Percentiles rank a stretch among this genome's conserved stretches.
Evolutionary conservation across 2,888 invertebrate genomes (phyloP).

Genomic region (Eupeodes luniger): DNA sequence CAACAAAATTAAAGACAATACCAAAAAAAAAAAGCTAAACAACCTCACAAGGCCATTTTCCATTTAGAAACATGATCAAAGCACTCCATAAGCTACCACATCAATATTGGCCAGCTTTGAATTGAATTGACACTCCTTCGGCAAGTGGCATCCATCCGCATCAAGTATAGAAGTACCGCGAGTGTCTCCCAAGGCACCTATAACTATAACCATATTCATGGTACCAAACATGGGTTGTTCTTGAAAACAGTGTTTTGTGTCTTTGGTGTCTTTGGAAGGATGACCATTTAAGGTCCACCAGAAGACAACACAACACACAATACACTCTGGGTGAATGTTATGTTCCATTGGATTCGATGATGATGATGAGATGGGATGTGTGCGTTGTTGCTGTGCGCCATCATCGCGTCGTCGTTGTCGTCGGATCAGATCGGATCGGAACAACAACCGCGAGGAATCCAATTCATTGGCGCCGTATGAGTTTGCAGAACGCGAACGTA

Average conservation of each 20-base stretch:
- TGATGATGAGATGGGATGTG: not conserved
- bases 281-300: constrained; percentile 56
- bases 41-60: constrained; percentile 37
- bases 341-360: not conserved
- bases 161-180: not conserved
- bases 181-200: not conserved
- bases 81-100: constrained; percentile 39
- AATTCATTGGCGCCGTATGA: constrained; percentile 67
- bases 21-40: not conserved
- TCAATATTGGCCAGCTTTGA: constrained; percentile 7
- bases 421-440: too few relatives aligned
- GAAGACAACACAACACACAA: constrained; percentile 1
- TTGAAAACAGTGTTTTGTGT: not conserved
- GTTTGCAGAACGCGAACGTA: constrained; percentile 40
- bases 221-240: too few relatives aligned
- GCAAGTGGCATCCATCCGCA: constrained; percentile 5
- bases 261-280: constrained; percentile 10
- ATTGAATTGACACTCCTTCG: constrained; percentile 50
- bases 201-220: too few relatives aligned
- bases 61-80: constrained; percentile 30
- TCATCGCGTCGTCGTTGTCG: not conserved
- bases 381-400: not conserved
- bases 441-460: constrained; percentile 54
- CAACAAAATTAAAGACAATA: not conserved
- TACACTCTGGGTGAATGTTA: constrained; percentile 28